A percentile compares a stretch with the other conserved stretches of the same genome.
These are phyloP conservation scores for Morpho deidamia DNA, from an alignment of 2,888 invertebrate species.

Conservation along the genomic window DNA sequence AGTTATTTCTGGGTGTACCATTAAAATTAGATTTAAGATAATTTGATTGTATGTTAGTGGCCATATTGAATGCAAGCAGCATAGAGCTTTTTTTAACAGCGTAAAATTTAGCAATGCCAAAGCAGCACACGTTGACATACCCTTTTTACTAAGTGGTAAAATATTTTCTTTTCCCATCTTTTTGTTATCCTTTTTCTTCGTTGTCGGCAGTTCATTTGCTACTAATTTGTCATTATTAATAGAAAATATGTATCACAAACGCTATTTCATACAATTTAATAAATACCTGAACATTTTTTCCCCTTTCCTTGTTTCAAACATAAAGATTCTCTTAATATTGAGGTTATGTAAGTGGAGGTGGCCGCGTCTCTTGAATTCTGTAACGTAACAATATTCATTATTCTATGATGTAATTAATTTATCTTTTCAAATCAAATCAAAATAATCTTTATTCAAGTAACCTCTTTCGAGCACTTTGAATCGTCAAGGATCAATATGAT, in stretches of 20 bases:
- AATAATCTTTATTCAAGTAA: too few relatives aligned
- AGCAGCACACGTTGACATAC: conserved; percentile 49
- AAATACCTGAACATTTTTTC: conserved; percentile 64
- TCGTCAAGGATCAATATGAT: too few relatives aligned
- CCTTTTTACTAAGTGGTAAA: conserved; percentile 52
- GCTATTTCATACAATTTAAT: background rate
- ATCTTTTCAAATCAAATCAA: too few relatives aligned
- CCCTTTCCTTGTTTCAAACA: conserved; percentile 77
- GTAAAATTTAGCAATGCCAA: conserved; percentile 20
- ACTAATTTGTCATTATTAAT: conserved; percentile 38
- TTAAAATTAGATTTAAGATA: too few relatives aligned
- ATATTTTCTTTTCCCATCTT: conserved; percentile 65
- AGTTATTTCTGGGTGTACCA: too few relatives aligned
- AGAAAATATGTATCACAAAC: background rate
- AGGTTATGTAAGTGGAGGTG: conserved; percentile 73
- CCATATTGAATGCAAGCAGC: too few relatives aligned
- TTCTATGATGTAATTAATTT: too few relatives aligned
- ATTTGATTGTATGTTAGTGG: too few relatives aligned
- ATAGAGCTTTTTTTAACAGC: conserved; percentile 5
- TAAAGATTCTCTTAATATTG: conserved; percentile 79
- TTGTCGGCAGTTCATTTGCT: conserved; percentile 44
- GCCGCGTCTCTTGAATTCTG: conserved; percentile 77
- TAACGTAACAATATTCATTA: background rate
- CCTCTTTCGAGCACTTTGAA: too few relatives aligned
- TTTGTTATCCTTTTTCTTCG: conserved; percentile 64